Evolutionary conservation across 2,113 vertebrate species (phyloP).

Genomic region (Sterrhoptilus dennistouni): DNA sequence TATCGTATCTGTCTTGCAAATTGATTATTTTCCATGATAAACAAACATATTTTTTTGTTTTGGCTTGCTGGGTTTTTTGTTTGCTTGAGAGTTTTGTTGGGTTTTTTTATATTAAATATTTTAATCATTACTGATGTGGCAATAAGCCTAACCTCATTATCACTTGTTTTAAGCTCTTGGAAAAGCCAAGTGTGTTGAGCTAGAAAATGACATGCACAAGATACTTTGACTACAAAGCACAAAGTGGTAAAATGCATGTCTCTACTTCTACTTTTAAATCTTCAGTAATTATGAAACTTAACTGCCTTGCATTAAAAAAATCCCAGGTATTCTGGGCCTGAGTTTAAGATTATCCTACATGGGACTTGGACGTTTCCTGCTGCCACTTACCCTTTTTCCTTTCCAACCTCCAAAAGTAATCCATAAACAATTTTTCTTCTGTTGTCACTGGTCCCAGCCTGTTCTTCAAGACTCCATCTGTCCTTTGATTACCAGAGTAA

Average conservation of each 20-base stretch:
- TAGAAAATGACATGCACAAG: neutral
- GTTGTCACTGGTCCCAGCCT: neutral
- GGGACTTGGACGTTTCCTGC: neutral
- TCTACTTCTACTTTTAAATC: neutral
- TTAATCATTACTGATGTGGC: neutral
- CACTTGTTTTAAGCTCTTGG: conserved; percentile 1
- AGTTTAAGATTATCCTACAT: neutral
- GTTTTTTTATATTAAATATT: neutral
- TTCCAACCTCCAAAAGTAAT: neutral
- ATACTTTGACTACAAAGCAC: neutral
- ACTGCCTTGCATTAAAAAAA: neutral
- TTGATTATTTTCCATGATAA: neutral
- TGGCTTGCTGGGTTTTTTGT: neutral
- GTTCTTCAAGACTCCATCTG: neutral
- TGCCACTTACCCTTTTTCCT: neutral
- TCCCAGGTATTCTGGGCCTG: neutral
- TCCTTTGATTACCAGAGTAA: neutral
- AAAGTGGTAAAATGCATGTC: neutral
- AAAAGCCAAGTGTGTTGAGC: neutral
- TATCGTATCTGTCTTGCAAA: neutral
- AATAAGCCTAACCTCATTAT: neutral
- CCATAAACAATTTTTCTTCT: neutral
- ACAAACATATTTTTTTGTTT: neutral
- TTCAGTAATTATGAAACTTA: neutral
- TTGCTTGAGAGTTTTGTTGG: neutral